Evolutionary conservation across 2,888 invertebrate genomes (phyloP), one percentile per base, ranked within the genome.

Genomic region (Rhagophthalmus giganteus): DNA sequence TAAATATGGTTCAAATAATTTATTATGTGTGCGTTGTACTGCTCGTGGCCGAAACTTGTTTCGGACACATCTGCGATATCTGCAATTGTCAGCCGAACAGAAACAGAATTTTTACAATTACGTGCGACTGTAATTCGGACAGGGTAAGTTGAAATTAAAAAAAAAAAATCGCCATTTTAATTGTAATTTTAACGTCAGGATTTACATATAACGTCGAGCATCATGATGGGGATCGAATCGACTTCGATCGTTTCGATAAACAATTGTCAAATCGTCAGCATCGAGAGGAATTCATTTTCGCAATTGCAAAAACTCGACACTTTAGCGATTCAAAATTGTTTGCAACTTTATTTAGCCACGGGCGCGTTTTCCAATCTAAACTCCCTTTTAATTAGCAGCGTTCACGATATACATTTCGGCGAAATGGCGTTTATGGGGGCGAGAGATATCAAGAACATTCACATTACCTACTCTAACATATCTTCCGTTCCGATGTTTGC

Each of bases 401-500:
- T 52, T 8, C 24, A 41, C 27, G 41, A 46, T 11, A 35, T 52
- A 16, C 25, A 37, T 2, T 46, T 52, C 2, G 41, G 32, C 1
- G 46, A 52, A 20, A 52, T 52, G 52, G 40, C 52, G 0, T 24
- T 52, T 2, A 52, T 52, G 52, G 52, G 52, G 2, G 52, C 52
- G 2, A 35, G 46, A 27, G 52, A 30, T 2, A 31, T 52, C 12
- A 52, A 41, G 10, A 46, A 52, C 20, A 40, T 52, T 8, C 10
- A 30, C n/a, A 47, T 52, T 3, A 46, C 35, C 4, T 26, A 16
- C 4, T 46, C 52, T 2, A 52, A 52, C 11, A 52, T 52, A 5
- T 40, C 46, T 1, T 26, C 31, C 13, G 7, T 52, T 1, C 40
- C 40, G 8, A 15, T 13, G 12, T 52, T 35, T 20, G 16, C 52